Conservation (phyloP, 2,113 vertebrate genomes). For the Xiphophorus couchianus region DNA sequence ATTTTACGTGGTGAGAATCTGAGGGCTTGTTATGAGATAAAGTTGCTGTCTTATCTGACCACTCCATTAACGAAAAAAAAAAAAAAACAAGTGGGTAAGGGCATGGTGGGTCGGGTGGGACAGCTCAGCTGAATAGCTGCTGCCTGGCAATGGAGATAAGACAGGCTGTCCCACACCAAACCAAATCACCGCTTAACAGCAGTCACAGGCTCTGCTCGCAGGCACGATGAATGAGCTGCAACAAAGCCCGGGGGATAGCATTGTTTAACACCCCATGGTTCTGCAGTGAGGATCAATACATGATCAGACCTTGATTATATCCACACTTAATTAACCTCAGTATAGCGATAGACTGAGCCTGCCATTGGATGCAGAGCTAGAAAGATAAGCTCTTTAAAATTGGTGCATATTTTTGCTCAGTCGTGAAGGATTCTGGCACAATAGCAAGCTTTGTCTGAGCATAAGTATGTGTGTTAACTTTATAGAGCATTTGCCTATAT, state of each 20-base stretch:
- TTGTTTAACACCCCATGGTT: conserved; percentile 69
- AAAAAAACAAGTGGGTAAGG: conserved; percentile 63
- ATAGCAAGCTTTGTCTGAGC: conserved; percentile 6
- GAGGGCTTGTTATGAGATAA: conserved; percentile 74
- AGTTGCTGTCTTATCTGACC: conserved; percentile 73
- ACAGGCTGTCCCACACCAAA: conserved; percentile 56
- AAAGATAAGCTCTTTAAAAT: conserved; percentile 51
- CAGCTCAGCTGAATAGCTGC: conserved; percentile 62
- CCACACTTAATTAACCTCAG: conserved; percentile 77
- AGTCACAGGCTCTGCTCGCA: conserved; percentile 47
- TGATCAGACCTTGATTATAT: conserved; percentile 74
- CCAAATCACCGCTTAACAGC: conserved; percentile 68
- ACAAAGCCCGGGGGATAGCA: conserved; percentile 59
- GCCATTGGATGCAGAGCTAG: conserved; percentile 31
- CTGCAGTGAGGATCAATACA: conserved; percentile 68
- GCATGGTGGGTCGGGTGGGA: conserved; percentile 61
- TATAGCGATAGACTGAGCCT: conserved; percentile 47
- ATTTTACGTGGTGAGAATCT: conserved; percentile 57
- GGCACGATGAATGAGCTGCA: conserved; percentile 66
- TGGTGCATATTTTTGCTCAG: conserved; percentile 46
- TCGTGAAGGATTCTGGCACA: conserved; percentile 39
- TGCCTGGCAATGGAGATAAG: conserved; percentile 80
- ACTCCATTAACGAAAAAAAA: conserved; percentile 77
- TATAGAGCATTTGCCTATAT: background rate
- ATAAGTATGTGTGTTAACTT: background rate